Evolutionary conservation across 2,797 vertebrate genomes (phyloP).

Genomic region (Trachops cirrhosus): DNA sequence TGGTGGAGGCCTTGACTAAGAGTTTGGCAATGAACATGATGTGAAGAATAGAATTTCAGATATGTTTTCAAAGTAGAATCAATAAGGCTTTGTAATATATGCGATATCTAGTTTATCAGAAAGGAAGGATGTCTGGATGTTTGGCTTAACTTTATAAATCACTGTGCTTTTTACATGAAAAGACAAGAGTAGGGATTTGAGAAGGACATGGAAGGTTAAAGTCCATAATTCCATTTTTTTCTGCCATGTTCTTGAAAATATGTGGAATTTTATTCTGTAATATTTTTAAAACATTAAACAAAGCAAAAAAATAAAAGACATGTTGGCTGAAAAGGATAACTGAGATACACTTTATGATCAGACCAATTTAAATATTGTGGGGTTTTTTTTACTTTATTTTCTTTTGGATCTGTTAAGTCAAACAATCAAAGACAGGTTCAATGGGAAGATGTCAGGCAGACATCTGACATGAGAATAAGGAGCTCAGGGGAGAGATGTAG

Average conservation of each 20-base stretch:
- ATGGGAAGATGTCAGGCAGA: neutral
- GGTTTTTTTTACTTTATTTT: too few species aligned
- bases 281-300: too few species aligned
- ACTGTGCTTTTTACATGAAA: neutral
- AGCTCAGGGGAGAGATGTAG: neutral
- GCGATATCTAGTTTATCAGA: neutral
- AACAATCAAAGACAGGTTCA: neutral
- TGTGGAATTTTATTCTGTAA: too few species aligned
- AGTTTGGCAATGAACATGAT: neutral
- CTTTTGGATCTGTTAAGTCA: neutral
- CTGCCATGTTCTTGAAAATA: too few species aligned
- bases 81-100: neutral
- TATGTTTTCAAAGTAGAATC: neutral
- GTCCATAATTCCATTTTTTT: neutral
- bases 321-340: too few species aligned
- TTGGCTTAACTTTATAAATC: neutral
- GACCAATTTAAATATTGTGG: too few species aligned
- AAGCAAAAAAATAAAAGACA: too few species aligned
- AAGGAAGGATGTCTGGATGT: neutral
- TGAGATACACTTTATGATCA: too few species aligned
- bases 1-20: neutral
- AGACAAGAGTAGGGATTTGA: neutral
- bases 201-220: neutral
- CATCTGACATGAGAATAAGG: neutral
- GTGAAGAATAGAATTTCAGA: neutral